These are phyloP conservation scores for Thalassarche chlororhynchos DNA, from an alignment of 2,113 vertebrate species.

Conservation along the genomic window DNA sequence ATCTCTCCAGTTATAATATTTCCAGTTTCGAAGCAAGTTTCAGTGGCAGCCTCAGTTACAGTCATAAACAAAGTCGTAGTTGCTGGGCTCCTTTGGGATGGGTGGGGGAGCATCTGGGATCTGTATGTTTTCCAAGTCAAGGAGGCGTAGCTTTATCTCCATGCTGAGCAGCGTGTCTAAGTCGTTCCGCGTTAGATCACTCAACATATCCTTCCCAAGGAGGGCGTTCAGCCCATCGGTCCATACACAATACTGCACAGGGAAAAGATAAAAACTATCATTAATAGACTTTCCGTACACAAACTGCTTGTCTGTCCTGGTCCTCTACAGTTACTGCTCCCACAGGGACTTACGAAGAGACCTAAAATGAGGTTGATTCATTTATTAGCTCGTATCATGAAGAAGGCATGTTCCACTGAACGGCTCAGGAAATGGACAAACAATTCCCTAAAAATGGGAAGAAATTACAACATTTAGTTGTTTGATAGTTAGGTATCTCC, in stretches of 20 bases:
- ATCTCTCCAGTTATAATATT: conserved; percentile 63
- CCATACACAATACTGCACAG: conserved; percentile 94
- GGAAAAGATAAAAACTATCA: not conserved
- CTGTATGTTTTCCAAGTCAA: conserved; percentile 98
- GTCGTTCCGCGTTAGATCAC: conserved; percentile 93
- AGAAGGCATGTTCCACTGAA: not conserved
- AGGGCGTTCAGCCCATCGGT: conserved; percentile 96
- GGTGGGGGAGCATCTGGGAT: conserved; percentile 97
- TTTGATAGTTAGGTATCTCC: not conserved
- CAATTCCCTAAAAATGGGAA: not conserved
- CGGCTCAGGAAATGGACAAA: not conserved
- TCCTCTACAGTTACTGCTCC: not conserved
- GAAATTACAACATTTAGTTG: not conserved
- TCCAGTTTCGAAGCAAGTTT: conserved; percentile 78
- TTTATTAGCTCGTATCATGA: not conserved
- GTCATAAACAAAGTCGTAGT: conserved; percentile 99
- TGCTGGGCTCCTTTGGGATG: conserved; percentile 99
- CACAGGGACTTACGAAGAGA: not conserved
- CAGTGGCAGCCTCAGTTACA: conserved; percentile 86
- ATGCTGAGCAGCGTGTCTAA: conserved; percentile 97
- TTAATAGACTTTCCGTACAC: not conserved
- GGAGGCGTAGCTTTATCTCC: conserved; percentile 99
- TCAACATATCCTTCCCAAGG: conserved; percentile 98
- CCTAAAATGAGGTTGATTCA: not conserved
- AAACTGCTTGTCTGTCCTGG: not conserved